Evolutionary conservation across 2,888 invertebrate species (phyloP), one percentile per base, ranked within the genome.

Genomic region (Pinctada fucata): DNA sequence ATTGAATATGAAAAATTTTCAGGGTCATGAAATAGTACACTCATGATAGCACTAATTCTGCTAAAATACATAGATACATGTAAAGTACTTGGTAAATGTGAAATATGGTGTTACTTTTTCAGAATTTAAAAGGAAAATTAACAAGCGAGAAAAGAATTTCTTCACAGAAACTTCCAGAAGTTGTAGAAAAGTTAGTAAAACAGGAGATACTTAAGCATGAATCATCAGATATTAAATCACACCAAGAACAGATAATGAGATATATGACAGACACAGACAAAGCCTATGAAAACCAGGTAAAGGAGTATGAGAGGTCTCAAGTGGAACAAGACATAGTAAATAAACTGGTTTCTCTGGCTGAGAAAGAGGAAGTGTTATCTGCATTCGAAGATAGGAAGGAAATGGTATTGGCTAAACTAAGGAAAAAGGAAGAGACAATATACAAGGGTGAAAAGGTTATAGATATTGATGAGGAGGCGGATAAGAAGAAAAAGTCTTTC

Each of bases 331-430:
- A 85, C 75, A 87, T 90, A 51, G 79, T 85, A 73, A 50, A 75
- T 13, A 87, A 86, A 79, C 70, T 90, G n/a, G 77, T 82, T 58
- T 84, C 85, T 10, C 58, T 90, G n/a, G 86, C 88, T 69, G 85
- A 88, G 75, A 88, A 87, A 58, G 90, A 91, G 79, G 90, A 91
- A 73, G 68, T 89, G 58, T 75, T 91, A 68, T 81, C 85, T 3
- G 91, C 85, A 76, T 91, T 89, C 83, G 90, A 90, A 50, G 73
- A 85, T 66, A 69, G 84, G 68, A 84, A 87, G 48, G 76, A 88
- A 72, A 85, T 91, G 49, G 76, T 80, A n/a, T 52, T 88, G 47
- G 83, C 83, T 4, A 80, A 77, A 70, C 45, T 75, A 10, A n/a
- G 69, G 31, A 81, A 78, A 1, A 71, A 65, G 52, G 69, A 73